Base-by-base conservation (phyloP, 2,797 vertebrate species). In the Myotis pilosus region DNA sequence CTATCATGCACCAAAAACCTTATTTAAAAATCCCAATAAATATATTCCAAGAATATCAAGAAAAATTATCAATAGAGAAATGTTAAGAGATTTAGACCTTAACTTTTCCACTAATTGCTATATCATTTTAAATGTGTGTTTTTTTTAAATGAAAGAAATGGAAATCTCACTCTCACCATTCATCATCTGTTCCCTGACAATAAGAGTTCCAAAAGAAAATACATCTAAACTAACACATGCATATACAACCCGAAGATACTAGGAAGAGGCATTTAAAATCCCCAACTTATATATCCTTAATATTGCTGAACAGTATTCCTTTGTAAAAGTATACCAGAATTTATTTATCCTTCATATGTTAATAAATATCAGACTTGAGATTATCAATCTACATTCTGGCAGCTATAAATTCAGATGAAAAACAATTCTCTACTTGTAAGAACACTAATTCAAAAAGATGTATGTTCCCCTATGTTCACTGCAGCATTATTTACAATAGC, bases 41-140 rank as follows among this genome's bases (percentile, higher is more conserved):
- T 41, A 28, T 79, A 81, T 80, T 53, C 28, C 19, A 91, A 74
- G 49, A 33, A 72, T 33, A 94, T 82, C 33, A 92, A 86, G 74
- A 92, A 80, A 87, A 94, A 74, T 74, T 44, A 88, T 47, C n/a
- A 64, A 49, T 64, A 74, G 64, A 89, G n/a, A 89, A 81, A 55
- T 57, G 28, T 87, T 76, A 72, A 79, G 72, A 82, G 19, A 86
- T 41, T 62, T 25, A 85, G 74, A 75, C 4, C 19, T n/a, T 53
- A 66, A 68, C 60, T 85, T 80, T 89, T 53, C 33, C 23, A 84
- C 22, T 53, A n/a, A 76, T 12, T 87, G 53, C n/a, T 91, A 0
- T 47, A 83, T 80, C 30, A 49, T 78, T 89, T 64, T 78, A 84
- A 64, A 20, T 28, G 86, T 17, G 20, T 44, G 72, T 79, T 89